A percentile compares a stretch with the other conserved stretches of the same genome.
Evolutionary conservation across 1,140 invertebrate genomes (phyloP).

Genomic region (Calliopsis andreniformis): DNA sequence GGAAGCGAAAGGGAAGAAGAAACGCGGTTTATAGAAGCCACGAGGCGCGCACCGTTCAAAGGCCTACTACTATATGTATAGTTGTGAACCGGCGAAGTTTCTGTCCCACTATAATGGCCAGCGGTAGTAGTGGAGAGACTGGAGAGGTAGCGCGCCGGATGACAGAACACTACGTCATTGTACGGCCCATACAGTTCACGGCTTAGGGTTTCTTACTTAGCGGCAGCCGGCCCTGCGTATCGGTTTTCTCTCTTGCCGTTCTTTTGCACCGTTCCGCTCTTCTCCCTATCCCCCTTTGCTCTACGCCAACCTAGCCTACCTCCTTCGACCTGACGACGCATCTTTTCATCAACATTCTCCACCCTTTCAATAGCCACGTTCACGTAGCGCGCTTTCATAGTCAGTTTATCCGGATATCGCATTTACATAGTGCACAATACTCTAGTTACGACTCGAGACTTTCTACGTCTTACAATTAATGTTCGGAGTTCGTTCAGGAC

Average conservation of each 20-base stretch:
- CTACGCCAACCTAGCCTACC: not conserved
- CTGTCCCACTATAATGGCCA: conserved; percentile 64
- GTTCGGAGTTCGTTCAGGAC: no score
- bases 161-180: conserved; percentile 70
- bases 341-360: not conserved
- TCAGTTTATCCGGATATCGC: no score
- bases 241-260: conserved; percentile 7
- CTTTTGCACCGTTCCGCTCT: conserved; percentile 22
- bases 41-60: conserved; percentile 61
- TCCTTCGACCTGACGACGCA: not conserved
- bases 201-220: conserved; percentile 61
- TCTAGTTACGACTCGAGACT: no score
- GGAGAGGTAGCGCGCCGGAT: conserved; percentile 64
- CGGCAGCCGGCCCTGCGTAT: conserved; percentile 29
- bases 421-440: no score
- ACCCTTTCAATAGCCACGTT: not conserved
- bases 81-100: conserved; percentile 63
- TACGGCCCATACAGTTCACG: conserved; percentile 49
- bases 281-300: conserved; percentile 44
- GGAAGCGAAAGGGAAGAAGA: conserved; percentile 25
- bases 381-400: not conserved
- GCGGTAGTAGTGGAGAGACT: conserved; percentile 53
- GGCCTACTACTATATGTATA: conserved; percentile 61
- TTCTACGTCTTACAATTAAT: no score
- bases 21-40: conserved; percentile 22